Evolutionary conservation across 2,797 vertebrate species (phyloP), one percentile per base, ranked within the genome.

Genomic region (Sebastes wilsoni): DNA sequence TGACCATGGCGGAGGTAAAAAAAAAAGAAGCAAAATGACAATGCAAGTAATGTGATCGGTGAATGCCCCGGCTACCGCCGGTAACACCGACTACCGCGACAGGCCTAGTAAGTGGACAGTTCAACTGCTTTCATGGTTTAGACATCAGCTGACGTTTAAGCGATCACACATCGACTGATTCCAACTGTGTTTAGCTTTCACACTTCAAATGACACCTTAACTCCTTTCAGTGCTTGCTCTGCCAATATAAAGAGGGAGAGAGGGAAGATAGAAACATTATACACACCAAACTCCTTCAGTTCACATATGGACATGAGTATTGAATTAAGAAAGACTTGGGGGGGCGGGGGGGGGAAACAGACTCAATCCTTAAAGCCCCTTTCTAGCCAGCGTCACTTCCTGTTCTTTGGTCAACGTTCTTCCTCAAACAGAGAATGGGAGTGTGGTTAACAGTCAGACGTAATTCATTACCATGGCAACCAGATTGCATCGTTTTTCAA

Each of bases 1-100:
- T n/a, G n/a, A n/a, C n/a, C n/a, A n/a, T n/a, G n/a, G n/a, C n/a
- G n/a, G n/a, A n/a, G n/a, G n/a, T n/a, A n/a, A n/a, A n/a, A n/a
- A n/a, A n/a, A n/a, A n/a, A n/a, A n/a, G n/a, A n/a, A n/a, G n/a
- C n/a, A n/a, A n/a, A n/a, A n/a, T n/a, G n/a, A n/a, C n/a, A n/a
- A n/a, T n/a, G n/a, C n/a, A n/a, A n/a, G n/a, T n/a, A n/a, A n/a
- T n/a, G n/a, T n/a, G n/a, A n/a, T n/a, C n/a, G n/a, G n/a, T 42
- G 38, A 42, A 42, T 42, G 38, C 13, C 36, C 36, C 13, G 38
- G 0, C 38, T 0, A 16, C 38, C 13, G 14, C 38, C 38, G 0
- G 13, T 16, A 42, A 42, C 38, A 42, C 36, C 13, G 38, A 42
- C 38, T 42, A 42, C 38, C 0, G 38, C 13, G 38, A 0, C 42